phyloP scores from a whole-genome alignment of 2,113 vertebrate species.

The Nibea coibor region DNA sequence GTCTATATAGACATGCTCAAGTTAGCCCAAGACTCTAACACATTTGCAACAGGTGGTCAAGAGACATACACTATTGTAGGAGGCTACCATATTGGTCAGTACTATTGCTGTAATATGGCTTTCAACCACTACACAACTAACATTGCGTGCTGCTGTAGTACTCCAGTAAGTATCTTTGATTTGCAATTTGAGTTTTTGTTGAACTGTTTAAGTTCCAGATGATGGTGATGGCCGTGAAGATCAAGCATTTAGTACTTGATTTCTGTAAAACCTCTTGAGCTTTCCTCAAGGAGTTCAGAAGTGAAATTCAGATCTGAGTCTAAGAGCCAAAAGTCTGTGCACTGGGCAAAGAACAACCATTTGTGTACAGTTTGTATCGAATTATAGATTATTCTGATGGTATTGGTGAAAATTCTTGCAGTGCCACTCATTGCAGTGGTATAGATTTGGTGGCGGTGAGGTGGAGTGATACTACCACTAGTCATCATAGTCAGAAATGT shows the following conservation, averaged over 20 bases:
- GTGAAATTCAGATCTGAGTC: background rate
- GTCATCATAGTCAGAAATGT: background rate
- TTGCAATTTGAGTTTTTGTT: too few relatives aligned
- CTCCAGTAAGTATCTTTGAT: too few relatives aligned
- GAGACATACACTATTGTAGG: background rate
- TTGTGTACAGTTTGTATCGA: background rate
- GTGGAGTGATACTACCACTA: background rate
- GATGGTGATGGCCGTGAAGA: background rate
- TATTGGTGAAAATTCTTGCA: background rate
- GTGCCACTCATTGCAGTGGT: background rate
- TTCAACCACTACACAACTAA: too few relatives aligned
- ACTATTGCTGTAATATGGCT: too few relatives aligned
- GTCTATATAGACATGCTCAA: background rate
- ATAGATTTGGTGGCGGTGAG: background rate
- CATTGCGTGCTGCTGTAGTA: too few relatives aligned
- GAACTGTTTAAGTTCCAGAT: background rate
- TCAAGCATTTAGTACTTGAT: background rate
- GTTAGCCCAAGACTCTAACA: background rate
- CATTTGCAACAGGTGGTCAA: background rate
- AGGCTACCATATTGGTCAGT: background rate
- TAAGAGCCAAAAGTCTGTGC: background rate
- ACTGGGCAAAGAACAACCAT: background rate
- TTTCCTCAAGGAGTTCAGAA: background rate
- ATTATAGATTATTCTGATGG: background rate
- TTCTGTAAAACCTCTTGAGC: background rate